phyloP scores from a whole-genome alignment of 2,113 vertebrate species.

The Tichodroma muraria region DNA sequence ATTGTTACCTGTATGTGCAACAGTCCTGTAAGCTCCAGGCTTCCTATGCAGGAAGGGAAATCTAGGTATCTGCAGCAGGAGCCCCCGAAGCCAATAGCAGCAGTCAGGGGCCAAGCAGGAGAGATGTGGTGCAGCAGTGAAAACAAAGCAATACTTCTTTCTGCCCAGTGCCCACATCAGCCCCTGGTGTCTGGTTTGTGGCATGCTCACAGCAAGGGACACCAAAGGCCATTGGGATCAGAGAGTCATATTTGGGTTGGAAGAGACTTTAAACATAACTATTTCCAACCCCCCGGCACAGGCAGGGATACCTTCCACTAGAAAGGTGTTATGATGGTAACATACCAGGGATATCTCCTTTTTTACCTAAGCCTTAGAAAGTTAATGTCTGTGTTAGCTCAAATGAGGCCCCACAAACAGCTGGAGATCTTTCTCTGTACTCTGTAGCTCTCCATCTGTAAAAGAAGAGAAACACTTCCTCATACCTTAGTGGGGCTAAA shows the following conservation, averaged over 20 bases:
- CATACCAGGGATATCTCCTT: not conserved
- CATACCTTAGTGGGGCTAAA: not conserved
- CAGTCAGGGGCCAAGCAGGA: not conserved
- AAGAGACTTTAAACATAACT: not conserved
- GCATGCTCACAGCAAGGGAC: fast-evolving
- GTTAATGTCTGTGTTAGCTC: not conserved
- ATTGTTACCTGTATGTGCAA: not conserved
- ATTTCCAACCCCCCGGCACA: not conserved
- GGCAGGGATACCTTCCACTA: not conserved
- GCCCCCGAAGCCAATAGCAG: not conserved
- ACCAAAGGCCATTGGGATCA: not conserved
- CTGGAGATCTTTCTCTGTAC: not conserved
- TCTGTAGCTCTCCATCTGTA: not conserved
- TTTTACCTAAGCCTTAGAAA: not conserved
- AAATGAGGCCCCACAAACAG: not conserved
- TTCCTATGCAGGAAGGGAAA: not conserved
- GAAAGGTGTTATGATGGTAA: not conserved
- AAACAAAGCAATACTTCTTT: not conserved
- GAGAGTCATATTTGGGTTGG: not conserved
- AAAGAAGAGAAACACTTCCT: not conserved
- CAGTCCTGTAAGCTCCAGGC: fast-evolving
- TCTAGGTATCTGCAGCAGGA: not conserved
- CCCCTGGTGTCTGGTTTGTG: not conserved
- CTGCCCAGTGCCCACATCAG: not conserved
- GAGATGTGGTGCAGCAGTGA: not conserved